phyloP scores from a whole-genome alignment of 2,113 vertebrate species.

The Eonycteris spelaea region DNA sequence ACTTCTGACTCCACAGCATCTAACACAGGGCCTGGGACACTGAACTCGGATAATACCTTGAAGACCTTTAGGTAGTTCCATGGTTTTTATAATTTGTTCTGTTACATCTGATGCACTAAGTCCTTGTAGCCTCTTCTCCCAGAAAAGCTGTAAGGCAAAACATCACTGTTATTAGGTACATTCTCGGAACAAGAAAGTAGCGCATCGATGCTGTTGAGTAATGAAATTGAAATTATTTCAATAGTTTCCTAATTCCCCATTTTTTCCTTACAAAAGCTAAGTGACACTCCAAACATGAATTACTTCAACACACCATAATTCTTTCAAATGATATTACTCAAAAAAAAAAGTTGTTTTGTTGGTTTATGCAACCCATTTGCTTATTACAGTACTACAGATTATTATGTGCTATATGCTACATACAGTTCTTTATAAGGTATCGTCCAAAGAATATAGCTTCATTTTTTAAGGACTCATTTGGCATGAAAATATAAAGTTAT shows the following conservation, averaged over 20 bases:
- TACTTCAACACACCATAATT: constrained; percentile 21
- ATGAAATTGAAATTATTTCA: constrained; percentile 35
- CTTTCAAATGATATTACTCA: constrained; percentile 8
- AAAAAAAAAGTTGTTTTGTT: constrained; percentile 25
- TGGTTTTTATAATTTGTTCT: constrained; percentile 89
- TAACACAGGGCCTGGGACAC: background rate
- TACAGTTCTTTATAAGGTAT: background rate
- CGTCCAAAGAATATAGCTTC: background rate
- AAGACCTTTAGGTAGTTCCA: constrained; percentile 93
- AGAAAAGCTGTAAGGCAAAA: constrained; percentile 88
- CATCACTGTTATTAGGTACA: constrained; percentile 60
- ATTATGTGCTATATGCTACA: background rate
- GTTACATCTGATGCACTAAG: constrained; percentile 90
- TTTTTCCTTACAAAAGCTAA: background rate
- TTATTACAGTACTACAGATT: background rate
- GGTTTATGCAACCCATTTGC: background rate
- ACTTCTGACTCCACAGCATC: background rate
- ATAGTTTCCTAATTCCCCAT: background rate
- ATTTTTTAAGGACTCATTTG: constrained; percentile 12
- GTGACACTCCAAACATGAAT: constrained; percentile 9
- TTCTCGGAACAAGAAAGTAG: constrained; percentile 53
- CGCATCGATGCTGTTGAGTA: constrained; percentile 42
- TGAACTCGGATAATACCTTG: constrained; percentile 85
- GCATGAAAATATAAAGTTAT: constrained; percentile 5
- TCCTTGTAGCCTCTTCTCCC: constrained; percentile 93